A percentile compares a stretch with the other conserved stretches of the same genome.
Conservation (phyloP, 1,140 invertebrate species). For the Aradophagus sp. region DNA sequence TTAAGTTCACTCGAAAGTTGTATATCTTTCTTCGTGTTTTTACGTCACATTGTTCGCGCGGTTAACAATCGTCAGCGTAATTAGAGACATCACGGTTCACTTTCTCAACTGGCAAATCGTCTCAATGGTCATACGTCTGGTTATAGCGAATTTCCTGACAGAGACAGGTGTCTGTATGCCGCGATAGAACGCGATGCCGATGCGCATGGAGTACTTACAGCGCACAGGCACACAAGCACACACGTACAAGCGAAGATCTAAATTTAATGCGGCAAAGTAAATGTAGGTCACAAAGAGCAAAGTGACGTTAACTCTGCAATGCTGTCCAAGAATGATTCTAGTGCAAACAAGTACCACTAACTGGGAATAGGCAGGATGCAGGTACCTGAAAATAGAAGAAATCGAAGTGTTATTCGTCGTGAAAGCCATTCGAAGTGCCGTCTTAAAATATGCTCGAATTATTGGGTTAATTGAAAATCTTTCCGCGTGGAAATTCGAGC, state of each 20-base stretch:
- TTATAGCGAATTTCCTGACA: conserved; percentile 45
- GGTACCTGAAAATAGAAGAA: conserved; percentile 18
- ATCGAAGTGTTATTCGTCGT: conserved; percentile 5
- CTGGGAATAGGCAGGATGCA: conserved; percentile 25
- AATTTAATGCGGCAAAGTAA: conserved; percentile 53
- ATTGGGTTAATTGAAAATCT: too few relatives aligned
- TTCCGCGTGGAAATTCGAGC: too few relatives aligned
- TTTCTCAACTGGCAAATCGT: conserved; percentile 18
- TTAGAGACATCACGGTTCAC: conserved; percentile 29
- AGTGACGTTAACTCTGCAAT: conserved; percentile 45
- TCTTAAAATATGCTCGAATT: too few relatives aligned
- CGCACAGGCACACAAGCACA: conserved; percentile 17
- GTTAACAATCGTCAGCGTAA: conserved; percentile 30
- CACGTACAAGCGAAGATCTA: conserved; percentile 47
- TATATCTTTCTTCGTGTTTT: neutral
- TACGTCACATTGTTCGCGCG: conserved; percentile 16
- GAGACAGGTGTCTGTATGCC: conserved; percentile 29
- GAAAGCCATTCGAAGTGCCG: too few relatives aligned
- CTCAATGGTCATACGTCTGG: conserved; percentile 25
- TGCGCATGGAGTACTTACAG: conserved; percentile 31
- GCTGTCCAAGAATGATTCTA: conserved; percentile 48
- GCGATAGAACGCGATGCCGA: conserved; percentile 25
- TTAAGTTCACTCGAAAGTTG: too few relatives aligned
- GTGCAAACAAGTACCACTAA: conserved; percentile 35
- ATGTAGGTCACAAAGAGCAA: conserved; percentile 53